Conservation (phyloP, 1,140 invertebrate species). For the Oryctes rhinoceros region DNA sequence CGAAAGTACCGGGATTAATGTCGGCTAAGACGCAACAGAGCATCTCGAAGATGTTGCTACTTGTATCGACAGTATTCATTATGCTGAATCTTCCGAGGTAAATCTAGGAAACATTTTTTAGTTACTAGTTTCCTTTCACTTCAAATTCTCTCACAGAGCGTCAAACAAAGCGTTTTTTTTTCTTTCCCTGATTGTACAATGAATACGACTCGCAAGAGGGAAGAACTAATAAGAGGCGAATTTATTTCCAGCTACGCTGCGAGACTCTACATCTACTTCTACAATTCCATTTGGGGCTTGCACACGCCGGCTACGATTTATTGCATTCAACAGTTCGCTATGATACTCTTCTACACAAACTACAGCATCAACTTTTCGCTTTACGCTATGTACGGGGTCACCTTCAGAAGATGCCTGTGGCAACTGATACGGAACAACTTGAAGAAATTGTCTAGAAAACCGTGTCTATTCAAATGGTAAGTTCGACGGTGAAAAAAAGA, state of each 20-base stretch:
- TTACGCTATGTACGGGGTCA: slow-evolving; percentile 82
- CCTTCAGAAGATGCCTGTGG: slow-evolving; percentile 69
- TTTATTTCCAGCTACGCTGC: slow-evolving; percentile 43
- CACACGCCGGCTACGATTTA: slow-evolving; percentile 53
- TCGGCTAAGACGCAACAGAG: slow-evolving; percentile 61
- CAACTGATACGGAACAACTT: slow-evolving; percentile 45
- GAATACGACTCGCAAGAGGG: too few species aligned
- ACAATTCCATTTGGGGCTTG: slow-evolving; percentile 44
- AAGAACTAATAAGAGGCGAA: too few species aligned
- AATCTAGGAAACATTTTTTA: background rate
- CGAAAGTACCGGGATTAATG: slow-evolving; percentile 45
- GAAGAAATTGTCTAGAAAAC: slow-evolving; percentile 23
- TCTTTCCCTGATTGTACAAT: too few species aligned
- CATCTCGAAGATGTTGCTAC: slow-evolving; percentile 82
- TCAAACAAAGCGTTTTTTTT: too few species aligned
- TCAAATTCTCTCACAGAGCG: too few species aligned
- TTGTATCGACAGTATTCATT: slow-evolving; percentile 83
- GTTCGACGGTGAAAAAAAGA: background rate
- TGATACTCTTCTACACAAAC: slow-evolving; percentile 78
- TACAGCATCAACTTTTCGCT: slow-evolving; percentile 88
- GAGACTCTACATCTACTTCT: slow-evolving; percentile 52
- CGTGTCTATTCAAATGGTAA: slow-evolving; percentile 18
- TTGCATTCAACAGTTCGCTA: slow-evolving; percentile 66
- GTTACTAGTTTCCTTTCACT: too few species aligned
- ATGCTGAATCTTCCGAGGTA: slow-evolving; percentile 76